These are phyloP conservation scores for Diogma glabrata DNA, from an alignment of 2,888 invertebrate genomes.

Conservation along the genomic window DNA sequence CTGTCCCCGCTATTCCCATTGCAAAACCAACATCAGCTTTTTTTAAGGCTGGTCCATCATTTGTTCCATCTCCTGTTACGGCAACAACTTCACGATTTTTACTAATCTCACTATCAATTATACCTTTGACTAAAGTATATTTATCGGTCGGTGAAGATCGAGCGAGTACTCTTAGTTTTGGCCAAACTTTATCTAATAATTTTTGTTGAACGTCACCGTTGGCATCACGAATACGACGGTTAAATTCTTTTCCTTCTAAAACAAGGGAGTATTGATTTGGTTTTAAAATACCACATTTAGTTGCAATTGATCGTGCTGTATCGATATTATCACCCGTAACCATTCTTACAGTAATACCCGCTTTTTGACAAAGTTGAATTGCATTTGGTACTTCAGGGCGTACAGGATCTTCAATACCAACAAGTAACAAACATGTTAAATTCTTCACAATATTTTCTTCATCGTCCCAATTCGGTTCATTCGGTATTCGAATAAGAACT, in stretches of 20 bases:
- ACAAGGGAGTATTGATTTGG: conserved; percentile 93
- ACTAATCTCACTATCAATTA: conserved; percentile 88
- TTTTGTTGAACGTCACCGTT: conserved; percentile 89
- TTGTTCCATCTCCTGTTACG: conserved; percentile 96
- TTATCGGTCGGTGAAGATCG: conserved; percentile 97
- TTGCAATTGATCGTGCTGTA: conserved; percentile 94
- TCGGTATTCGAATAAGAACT: conserved; percentile 63
- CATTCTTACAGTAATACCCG: conserved; percentile 98
- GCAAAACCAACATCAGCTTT: conserved; percentile 99
- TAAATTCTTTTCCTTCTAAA: conserved; percentile 96
- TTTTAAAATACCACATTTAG: conserved; percentile 92
- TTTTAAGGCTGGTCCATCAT: conserved; percentile 95
- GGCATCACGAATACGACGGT: conserved; percentile 76
- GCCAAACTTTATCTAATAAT: conserved; percentile 93
- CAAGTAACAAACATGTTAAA: conserved; percentile 67
- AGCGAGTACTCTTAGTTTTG: conserved; percentile 89
- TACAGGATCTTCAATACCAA: conserved; percentile 53
- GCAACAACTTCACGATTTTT: conserved; percentile 94
- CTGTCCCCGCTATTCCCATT: conserved; percentile 99
- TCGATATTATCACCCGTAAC: conserved; percentile 99
- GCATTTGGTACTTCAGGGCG: conserved; percentile 66
- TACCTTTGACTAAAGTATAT: conserved; percentile 95
- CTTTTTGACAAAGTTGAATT: conserved; percentile 89
- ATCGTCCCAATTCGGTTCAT: conserved; percentile 93
- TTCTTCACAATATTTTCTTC: conserved; percentile 88